Evolutionary conservation across 2,797 vertebrate species (phyloP).

Genomic region (Bradypodion pumilum): DNA sequence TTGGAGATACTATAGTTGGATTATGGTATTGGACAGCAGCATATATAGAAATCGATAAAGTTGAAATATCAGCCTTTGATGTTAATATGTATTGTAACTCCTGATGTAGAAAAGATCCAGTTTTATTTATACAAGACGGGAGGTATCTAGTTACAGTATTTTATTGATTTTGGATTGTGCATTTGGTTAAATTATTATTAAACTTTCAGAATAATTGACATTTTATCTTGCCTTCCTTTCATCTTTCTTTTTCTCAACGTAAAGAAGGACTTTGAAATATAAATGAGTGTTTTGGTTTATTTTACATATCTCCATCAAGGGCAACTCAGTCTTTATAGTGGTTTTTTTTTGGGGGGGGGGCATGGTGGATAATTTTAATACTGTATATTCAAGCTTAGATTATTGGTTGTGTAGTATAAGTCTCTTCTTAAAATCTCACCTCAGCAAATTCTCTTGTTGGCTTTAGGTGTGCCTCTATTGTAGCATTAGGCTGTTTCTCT

Average conservation of each 20-base stretch:
- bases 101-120: background rate
- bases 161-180: background rate
- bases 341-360: constrained; percentile 5
- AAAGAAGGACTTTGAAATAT: background rate
- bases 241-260: background rate
- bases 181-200: background rate
- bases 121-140: background rate
- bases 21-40: background rate
- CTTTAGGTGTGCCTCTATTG: background rate
- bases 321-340: background rate
- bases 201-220: background rate
- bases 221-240: background rate
- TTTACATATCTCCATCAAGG: background rate
- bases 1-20: background rate
- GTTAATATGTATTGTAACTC: background rate
- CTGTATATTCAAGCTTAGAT: background rate
- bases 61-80: background rate
- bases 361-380: background rate
- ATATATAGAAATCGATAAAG: background rate
- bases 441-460: background rate
- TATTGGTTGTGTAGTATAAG: background rate
- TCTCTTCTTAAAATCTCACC: background rate
- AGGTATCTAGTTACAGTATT: background rate
- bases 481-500: background rate
- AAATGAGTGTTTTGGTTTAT: background rate